phyloP scores from a whole-genome alignment of 2,113 vertebrate genomes.

The Apodemus sylvaticus region DNA sequence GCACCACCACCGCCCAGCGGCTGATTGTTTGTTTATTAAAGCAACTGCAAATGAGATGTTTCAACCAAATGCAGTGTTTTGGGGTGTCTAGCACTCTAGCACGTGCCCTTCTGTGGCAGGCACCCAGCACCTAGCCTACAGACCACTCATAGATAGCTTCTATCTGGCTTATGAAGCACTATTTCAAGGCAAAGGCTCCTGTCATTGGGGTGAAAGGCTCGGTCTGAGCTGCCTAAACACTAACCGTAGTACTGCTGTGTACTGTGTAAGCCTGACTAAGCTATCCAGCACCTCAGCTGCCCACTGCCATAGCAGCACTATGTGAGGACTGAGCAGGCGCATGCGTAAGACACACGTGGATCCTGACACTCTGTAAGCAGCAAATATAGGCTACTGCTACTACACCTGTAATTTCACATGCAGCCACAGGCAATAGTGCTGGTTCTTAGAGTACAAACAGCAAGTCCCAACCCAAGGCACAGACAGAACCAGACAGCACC shows the following conservation, averaged over 20 bases:
- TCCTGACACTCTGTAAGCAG: background rate
- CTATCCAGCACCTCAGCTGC: background rate
- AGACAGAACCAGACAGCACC: background rate
- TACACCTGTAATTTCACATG: fast-evolving
- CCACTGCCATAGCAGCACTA: background rate
- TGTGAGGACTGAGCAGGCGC: background rate
- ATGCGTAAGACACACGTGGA: background rate
- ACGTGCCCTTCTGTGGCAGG: background rate
- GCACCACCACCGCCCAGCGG: too few relatives aligned
- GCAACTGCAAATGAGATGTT: background rate
- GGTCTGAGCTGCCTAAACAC: background rate
- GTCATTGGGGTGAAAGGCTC: background rate
- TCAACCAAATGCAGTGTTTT: background rate
- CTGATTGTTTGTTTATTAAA: background rate
- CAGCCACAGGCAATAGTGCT: background rate
- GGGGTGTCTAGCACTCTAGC: background rate
- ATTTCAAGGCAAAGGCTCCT: background rate
- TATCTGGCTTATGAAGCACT: background rate
- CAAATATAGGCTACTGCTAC: background rate
- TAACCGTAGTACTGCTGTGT: background rate
- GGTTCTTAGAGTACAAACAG: background rate
- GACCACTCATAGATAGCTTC: background rate
- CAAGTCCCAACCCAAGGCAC: background rate
- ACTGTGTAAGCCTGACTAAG: background rate
- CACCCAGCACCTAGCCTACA: fast-evolving